phyloP scores from a whole-genome alignment of 1,140 invertebrate species.

The Pseudoatta argentina region DNA sequence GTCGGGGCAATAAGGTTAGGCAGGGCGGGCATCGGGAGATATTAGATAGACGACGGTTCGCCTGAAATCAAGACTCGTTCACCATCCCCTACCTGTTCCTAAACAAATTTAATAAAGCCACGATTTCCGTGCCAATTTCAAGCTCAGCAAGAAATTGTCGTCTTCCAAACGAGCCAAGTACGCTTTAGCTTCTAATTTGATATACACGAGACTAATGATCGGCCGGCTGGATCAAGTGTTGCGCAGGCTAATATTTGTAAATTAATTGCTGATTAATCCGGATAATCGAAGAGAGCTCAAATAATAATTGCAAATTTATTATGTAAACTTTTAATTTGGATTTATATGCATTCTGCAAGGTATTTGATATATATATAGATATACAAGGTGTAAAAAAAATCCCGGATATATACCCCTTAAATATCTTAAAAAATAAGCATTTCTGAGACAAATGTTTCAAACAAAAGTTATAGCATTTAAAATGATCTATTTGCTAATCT shows the following conservation, averaged over 20 bases:
- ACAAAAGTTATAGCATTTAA: no score
- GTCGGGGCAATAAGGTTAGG: constrained; percentile 84
- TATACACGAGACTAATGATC: constrained; percentile 54
- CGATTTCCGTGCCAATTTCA: constrained; percentile 84
- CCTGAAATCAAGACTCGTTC: constrained; percentile 75
- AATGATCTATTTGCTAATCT: no score
- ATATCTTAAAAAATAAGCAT: no score
- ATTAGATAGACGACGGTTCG: constrained; percentile 81
- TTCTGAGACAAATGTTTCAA: no score
- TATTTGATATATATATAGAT: neutral
- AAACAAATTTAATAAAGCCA: constrained; percentile 86
- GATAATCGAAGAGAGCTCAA: neutral
- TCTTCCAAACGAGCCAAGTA: constrained; percentile 51
- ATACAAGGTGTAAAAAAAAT: no score
- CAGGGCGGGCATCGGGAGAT: constrained; percentile 80
- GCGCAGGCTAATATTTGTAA: neutral
- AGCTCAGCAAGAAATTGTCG: constrained; percentile 72
- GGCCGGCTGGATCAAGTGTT: constrained; percentile 35
- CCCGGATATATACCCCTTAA: no score
- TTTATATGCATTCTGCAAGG: neutral
- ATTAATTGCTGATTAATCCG: constrained; percentile 24
- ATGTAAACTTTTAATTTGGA: neutral
- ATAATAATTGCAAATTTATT: neutral
- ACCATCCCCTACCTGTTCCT: constrained; percentile 73
- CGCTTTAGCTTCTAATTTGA: constrained; percentile 60